These are phyloP conservation scores for Nephotettix cincticeps DNA, from an alignment of 1,140 invertebrate genomes.

Conservation along the genomic window DNA sequence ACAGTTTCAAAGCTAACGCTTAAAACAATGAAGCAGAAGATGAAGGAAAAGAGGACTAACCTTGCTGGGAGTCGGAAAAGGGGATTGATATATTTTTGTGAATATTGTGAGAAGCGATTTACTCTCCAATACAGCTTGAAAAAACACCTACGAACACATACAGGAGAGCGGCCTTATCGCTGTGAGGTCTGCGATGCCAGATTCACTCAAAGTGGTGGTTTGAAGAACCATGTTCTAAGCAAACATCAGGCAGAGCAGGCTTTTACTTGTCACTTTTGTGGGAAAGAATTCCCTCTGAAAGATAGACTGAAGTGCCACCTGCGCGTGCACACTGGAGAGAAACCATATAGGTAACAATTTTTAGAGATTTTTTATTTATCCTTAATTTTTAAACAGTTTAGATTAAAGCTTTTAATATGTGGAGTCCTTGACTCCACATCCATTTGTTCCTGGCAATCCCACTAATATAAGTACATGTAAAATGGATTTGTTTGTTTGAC, in stretches of 20 bases:
- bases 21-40: too few relatives aligned
- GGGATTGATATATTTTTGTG: constrained; percentile 21
- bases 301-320: constrained; percentile 70
- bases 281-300: constrained; percentile 69
- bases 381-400: too few relatives aligned
- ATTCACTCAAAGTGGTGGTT: constrained; percentile 46
- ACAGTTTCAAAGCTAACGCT: too few relatives aligned
- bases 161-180: constrained; percentile 44
- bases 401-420: too few relatives aligned
- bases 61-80: not conserved
- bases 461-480: too few relatives aligned
- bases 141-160: constrained; percentile 46
- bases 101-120: constrained; percentile 31
- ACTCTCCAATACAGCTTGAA: constrained; percentile 34
- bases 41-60: too few relatives aligned
- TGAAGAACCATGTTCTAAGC: constrained; percentile 34
- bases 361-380: not conserved
- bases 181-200: constrained; percentile 36
- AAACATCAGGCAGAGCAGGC: constrained; percentile 33
- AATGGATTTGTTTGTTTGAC: too few relatives aligned
- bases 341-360: constrained; percentile 71
- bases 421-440: too few relatives aligned
- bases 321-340: constrained; percentile 66
- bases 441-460: too few relatives aligned
- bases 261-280: constrained; percentile 40